Percentiles rank a stretch among this genome's conserved stretches.
Evolutionary conservation across 1,140 invertebrate genomes (phyloP).

Genomic region (Parapsyche elsis): DNA sequence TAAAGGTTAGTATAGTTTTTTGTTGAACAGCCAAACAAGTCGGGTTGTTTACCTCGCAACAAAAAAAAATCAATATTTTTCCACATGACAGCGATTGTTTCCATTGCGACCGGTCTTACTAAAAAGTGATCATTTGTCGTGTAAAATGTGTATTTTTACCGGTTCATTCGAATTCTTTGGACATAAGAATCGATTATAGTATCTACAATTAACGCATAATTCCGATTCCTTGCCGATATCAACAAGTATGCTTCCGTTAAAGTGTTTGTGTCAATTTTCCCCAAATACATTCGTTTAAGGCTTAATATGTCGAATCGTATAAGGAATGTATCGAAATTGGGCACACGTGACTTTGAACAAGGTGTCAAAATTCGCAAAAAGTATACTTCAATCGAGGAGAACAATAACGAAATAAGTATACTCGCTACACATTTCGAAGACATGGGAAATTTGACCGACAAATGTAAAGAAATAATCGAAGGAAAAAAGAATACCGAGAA

Average conservation of each 20-base stretch:
- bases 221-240: background rate
- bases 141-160: too few relatives aligned
- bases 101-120: background rate
- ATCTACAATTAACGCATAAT: background rate
- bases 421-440: conserved; percentile 62
- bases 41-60: conserved; percentile 23
- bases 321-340: background rate
- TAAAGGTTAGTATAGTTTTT: too few relatives aligned
- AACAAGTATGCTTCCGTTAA: background rate
- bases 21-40: background rate
- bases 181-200: too few relatives aligned
- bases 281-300: too few relatives aligned
- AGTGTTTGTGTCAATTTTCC: too few relatives aligned
- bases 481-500: background rate
- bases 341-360: background rate
- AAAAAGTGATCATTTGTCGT: too few relatives aligned
- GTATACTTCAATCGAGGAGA: conserved; percentile 59
- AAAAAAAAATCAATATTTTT: conserved; percentile 46
- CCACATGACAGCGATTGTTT: background rate
- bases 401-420: conserved; percentile 65
- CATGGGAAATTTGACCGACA: conserved; percentile 62
- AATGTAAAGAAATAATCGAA: conserved; percentile 36
- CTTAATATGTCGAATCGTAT: too few relatives aligned
- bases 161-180: too few relatives aligned
- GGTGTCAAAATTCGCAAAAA: background rate